Evolutionary conservation across 2,797 vertebrate species (phyloP).

Genomic region (Philypnodon macrostomus): DNA sequence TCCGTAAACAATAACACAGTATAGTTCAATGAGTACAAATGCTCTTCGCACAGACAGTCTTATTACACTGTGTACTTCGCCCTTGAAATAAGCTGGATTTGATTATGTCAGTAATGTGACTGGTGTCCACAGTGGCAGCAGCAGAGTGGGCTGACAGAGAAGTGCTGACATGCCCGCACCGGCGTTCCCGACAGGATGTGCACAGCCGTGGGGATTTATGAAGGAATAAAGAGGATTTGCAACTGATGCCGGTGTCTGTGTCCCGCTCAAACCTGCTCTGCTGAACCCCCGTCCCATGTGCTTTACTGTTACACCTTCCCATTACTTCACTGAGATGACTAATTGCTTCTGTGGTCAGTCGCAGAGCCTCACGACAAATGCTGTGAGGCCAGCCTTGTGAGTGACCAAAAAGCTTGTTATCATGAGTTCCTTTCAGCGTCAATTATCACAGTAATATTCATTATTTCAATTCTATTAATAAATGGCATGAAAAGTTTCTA

Average conservation of each 20-base stretch:
- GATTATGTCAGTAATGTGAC: conserved; percentile 67
- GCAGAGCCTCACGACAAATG: conserved; percentile 41
- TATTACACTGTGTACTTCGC: conserved; percentile 48
- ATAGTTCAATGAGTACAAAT: conserved; percentile 7
- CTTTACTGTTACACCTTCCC: conserved; percentile 66
- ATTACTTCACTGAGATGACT: conserved; percentile 65
- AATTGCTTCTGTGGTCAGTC: conserved; percentile 68
- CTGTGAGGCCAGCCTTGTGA: conserved; percentile 40
- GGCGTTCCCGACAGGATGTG: conserved; percentile 67
- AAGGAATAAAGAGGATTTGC: conserved; percentile 77
- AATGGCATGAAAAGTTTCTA: no score
- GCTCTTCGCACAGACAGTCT: conserved; percentile 38
- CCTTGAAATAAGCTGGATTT: conserved; percentile 67
- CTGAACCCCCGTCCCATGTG: conserved; percentile 58
- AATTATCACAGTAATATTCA: no score
- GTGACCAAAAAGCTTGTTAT: no score
- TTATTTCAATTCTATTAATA: no score
- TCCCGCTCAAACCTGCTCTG: conserved; percentile 57
- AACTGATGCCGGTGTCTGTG: conserved; percentile 66
- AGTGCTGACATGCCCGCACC: conserved; percentile 64
- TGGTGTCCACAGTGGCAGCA: conserved; percentile 44
- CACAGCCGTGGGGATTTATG: conserved; percentile 71
- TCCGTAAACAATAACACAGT: conserved; percentile 29
- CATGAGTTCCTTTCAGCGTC: no score
- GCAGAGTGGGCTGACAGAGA: conserved; percentile 36